phyloP scores from a whole-genome alignment of 2,113 vertebrate genomes.

The Scopus umbretta region DNA sequence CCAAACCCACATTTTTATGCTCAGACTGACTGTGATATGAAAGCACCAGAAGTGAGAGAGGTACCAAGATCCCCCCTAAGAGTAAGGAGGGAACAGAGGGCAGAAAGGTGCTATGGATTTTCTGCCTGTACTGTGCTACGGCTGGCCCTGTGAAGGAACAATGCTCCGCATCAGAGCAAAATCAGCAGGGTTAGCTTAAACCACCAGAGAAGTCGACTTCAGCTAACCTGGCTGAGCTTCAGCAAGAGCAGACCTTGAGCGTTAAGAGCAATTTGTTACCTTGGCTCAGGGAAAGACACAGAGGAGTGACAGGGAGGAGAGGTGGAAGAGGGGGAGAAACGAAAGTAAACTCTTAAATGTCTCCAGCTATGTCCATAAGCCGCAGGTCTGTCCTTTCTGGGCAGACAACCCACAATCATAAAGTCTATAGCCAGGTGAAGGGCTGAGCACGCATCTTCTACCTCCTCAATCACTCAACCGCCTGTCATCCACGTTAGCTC shows the following conservation, averaged over 20 bases:
- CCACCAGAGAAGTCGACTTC: neutral
- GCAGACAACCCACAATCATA: neutral
- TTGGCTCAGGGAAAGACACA: neutral
- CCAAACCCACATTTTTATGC: neutral
- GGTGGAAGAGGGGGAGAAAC: neutral
- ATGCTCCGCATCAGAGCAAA: neutral
- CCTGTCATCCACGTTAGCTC: neutral
- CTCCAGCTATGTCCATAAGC: neutral
- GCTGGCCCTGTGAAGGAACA: fast-evolving
- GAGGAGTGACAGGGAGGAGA: neutral
- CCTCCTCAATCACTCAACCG: neutral
- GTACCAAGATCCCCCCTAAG: neutral
- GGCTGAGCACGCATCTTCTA: neutral
- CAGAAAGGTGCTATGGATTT: neutral
- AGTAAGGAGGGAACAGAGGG: neutral
- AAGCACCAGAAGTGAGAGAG: neutral
- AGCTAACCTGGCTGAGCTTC: neutral
- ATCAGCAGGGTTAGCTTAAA: neutral
- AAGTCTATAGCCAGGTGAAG: neutral
- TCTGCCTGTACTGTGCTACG: fast-evolving
- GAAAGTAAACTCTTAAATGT: neutral
- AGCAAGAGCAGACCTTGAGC: neutral
- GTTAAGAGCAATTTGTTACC: neutral
- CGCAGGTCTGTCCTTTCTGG: fast-evolving
- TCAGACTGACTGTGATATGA: neutral